phyloP scores from a whole-genome alignment of 35 echinoderm and acorn worm species.

The Patiria miniata region DNA sequence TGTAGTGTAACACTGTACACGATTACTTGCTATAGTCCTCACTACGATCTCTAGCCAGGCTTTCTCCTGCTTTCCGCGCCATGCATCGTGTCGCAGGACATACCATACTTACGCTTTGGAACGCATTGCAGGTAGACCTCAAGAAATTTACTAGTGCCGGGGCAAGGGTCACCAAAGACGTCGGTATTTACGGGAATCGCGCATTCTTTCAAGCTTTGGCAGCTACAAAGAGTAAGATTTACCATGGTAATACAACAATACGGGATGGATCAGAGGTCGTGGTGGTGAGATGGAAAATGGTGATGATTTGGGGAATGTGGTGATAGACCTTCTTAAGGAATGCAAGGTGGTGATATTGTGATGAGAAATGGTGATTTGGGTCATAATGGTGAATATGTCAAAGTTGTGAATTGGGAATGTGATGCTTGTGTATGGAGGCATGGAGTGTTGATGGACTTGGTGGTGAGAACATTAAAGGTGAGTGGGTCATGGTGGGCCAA shows the following conservation, averaged over 20 bases:
- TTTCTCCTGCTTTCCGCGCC: neutral
- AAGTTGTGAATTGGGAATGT: neutral
- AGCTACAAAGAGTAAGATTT: slow-evolving; percentile 59
- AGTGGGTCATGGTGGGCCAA: neutral
- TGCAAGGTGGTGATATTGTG: too few relatives aligned
- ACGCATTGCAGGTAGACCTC: slow-evolving; percentile 72
- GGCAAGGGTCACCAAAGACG: slow-evolving; percentile 87
- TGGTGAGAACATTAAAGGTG: neutral
- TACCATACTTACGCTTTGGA: slow-evolving; percentile 50
- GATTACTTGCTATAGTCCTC: too few relatives aligned
- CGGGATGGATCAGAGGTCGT: neutral
- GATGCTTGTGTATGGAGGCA: neutral
- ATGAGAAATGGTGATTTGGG: neutral
- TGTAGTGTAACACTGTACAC: too few relatives aligned
- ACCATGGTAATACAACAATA: neutral
- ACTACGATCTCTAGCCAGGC: neutral
- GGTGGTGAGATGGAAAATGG: too few relatives aligned
- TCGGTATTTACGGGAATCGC: slow-evolving; percentile 75
- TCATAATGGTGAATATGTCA: neutral
- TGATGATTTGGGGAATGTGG: too few relatives aligned
- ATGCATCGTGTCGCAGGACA: neutral
- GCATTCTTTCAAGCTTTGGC: slow-evolving; percentile 59
- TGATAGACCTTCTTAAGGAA: too few relatives aligned
- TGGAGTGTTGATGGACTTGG: neutral
- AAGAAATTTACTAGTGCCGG: slow-evolving; percentile 72